Evolutionary conservation across 2,113 vertebrate species (phyloP).

Genomic region (Ancistrus triradiatus): DNA sequence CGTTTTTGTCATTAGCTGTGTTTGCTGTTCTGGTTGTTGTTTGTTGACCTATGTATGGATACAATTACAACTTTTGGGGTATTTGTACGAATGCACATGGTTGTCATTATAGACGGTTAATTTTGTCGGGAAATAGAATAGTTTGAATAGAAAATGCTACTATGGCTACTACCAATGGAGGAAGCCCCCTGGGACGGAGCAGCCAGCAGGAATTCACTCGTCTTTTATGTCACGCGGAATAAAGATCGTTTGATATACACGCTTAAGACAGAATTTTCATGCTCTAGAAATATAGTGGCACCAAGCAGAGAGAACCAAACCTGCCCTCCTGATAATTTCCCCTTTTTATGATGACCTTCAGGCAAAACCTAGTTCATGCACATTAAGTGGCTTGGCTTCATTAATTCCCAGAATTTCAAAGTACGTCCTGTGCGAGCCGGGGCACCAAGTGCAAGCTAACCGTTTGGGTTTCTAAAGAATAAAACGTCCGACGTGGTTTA

Average conservation of each 20-base stretch:
- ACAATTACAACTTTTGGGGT: slow-evolving; percentile 9
- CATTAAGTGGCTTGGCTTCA: slow-evolving; percentile 13
- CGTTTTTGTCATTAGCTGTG: slow-evolving; percentile 12
- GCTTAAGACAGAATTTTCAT: no score
- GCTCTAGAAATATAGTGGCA: no score
- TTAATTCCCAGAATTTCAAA: slow-evolving; percentile 37
- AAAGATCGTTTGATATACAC: no score
- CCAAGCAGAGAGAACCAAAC: background rate
- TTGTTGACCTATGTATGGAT: slow-evolving; percentile 19
- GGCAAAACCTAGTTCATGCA: background rate
- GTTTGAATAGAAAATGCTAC: background rate
- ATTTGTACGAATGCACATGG: slow-evolving; percentile 13
- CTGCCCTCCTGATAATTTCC: slow-evolving; percentile 9
- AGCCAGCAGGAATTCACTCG: no score
- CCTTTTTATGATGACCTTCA: background rate
- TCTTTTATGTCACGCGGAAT: no score
- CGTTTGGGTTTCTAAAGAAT: slow-evolving; percentile 28
- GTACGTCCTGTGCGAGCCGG: slow-evolving; percentile 2
- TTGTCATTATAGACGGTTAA: slow-evolving; percentile 18
- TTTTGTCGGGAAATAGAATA: slow-evolving; percentile 2
- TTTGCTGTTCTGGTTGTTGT: slow-evolving; percentile 26
- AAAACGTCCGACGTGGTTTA: slow-evolving; percentile 33
- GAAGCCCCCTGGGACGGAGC: no score
- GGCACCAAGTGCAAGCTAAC: slow-evolving; percentile 16
- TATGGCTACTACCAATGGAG: background rate